A percentile compares a stretch with the other conserved stretches of the same genome.
Conservation (phyloP, 1,140 invertebrate genomes). For the Aphelenchoides besseyi region DNA sequence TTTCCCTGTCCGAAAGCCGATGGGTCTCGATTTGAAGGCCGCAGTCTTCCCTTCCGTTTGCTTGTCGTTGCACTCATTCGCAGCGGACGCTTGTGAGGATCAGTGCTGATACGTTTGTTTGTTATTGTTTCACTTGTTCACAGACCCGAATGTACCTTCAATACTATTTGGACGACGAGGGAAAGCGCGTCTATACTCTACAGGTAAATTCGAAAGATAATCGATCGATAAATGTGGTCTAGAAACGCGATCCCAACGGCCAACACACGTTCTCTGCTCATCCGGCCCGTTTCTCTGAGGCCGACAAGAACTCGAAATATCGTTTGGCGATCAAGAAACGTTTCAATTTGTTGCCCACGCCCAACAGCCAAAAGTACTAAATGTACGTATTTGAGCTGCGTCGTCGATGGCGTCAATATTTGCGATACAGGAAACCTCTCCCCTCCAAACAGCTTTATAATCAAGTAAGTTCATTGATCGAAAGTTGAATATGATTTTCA, state of each 20-base stretch:
- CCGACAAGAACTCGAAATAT: constrained; percentile 87
- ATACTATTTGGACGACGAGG: constrained; percentile 65
- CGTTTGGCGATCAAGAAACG: constrained; percentile 83
- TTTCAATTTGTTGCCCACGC: constrained; percentile 81
- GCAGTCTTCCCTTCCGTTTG: too few species aligned
- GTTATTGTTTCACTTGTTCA: not conserved
- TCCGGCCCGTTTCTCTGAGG: constrained; percentile 89
- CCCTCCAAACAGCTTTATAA: constrained; percentile 20
- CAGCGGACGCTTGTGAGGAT: too few species aligned
- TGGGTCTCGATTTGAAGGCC: too few species aligned
- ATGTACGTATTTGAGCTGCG: constrained; percentile 44
- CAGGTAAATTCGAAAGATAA: constrained; percentile 57
- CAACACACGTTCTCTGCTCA: constrained; percentile 81
- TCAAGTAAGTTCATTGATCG: constrained; percentile 19
- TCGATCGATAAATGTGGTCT: constrained; percentile 7
- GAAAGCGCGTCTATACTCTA: constrained; percentile 66
- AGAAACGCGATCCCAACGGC: constrained; percentile 69
- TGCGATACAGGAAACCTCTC: constrained; percentile 32
- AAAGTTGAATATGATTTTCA: not conserved
- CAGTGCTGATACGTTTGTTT: too few species aligned
- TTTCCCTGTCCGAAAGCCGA: too few species aligned
- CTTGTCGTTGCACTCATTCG: too few species aligned
- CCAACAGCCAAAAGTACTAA: constrained; percentile 74
- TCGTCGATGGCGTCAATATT: constrained; percentile 39
- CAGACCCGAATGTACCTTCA: constrained; percentile 64